Base-by-base conservation (phyloP, 2,888 invertebrate species). In the Lypha dubia region DNA sequence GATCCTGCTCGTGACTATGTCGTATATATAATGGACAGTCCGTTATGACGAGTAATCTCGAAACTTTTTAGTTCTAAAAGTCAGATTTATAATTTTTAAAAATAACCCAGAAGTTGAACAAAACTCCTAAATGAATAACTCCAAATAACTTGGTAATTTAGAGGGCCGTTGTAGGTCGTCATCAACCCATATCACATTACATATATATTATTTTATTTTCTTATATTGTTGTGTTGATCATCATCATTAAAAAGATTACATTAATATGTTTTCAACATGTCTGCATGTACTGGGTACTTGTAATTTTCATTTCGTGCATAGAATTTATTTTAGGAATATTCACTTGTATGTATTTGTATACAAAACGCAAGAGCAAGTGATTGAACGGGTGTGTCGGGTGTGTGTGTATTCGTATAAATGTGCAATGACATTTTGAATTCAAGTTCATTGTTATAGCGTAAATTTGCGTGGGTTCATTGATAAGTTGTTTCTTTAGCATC, bases 381-480 rank as follows among this genome's bases (percentile, higher is more conserved):
- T 8, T 67, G 46, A 13, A 63, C 11, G 3, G 51, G 1, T 22
- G 6, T 53, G 24, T 20, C 9, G 51, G 6, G 3, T 51, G 1
- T 22, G 6, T 53, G 24, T 20, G 28, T 51, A 15, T 58, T 9
- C 35, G 38, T 77, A 41, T 38, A 49, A 62, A 38, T 63, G 67
- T 53, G 75, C 53, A 79, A 63, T 63, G 79, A 63, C 79, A 83
- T 83, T 76, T 79, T 44, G 44, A 68, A 70, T 74, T 63, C 83
- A 83, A 83, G 83, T 83, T 83, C 79, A 83, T 83, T 83, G 68
- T 74, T 79, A 70, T 79, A 24, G 28, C 28, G 44, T 35, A 53
- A 62, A 46, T 58, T 62, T 70, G 62, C 75, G 81, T 81, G 75
- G 62, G 75, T 7, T 75, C 32, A 81, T 81, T 81, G 62, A 81